phyloP scores from a whole-genome alignment of 1,140 invertebrate genomes.

The Drosophila ananassae region DNA sequence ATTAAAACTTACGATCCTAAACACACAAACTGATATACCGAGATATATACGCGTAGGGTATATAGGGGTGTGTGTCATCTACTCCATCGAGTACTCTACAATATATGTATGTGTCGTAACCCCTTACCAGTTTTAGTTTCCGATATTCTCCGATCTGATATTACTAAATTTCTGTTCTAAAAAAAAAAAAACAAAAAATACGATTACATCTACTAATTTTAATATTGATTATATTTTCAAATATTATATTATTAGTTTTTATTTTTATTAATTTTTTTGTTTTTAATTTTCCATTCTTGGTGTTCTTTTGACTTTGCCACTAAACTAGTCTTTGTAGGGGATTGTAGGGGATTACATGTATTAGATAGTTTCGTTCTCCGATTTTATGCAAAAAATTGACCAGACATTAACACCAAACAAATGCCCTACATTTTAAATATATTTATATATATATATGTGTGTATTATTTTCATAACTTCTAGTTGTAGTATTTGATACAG shows the following conservation, averaged over 20 bases:
- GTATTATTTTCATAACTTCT: slow-evolving; percentile 44
- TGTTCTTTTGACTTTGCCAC: slow-evolving; percentile 61
- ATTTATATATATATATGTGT: slow-evolving; percentile 11
- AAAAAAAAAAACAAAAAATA: slow-evolving; percentile 38
- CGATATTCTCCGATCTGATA: slow-evolving; percentile 26
- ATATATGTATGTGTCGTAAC: neutral
- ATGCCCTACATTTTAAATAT: slow-evolving; percentile 53
- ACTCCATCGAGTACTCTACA: neutral
- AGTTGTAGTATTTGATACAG: slow-evolving; percentile 75
- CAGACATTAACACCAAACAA: slow-evolving; percentile 73
- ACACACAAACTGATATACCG: slow-evolving; percentile 20
- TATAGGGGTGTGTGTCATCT: slow-evolving; percentile 14
- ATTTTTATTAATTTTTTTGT: slow-evolving; percentile 14
- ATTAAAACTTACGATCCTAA: slow-evolving; percentile 73
- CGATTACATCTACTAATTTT: slow-evolving; percentile 37
- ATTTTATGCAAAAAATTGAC: slow-evolving; percentile 67
- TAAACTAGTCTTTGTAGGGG: slow-evolving; percentile 54
- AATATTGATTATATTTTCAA: slow-evolving; percentile 65
- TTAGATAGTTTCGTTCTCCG: slow-evolving; percentile 5
- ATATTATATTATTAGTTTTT: slow-evolving; percentile 13
- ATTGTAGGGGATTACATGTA: neutral
- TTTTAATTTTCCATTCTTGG: too few species aligned
- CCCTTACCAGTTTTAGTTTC: slow-evolving; percentile 5
- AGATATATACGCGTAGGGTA: slow-evolving; percentile 13
- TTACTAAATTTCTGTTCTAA: slow-evolving; percentile 22